Conservation (phyloP, 2,797 vertebrate genomes). For the Lophotriccus pileatus region DNA sequence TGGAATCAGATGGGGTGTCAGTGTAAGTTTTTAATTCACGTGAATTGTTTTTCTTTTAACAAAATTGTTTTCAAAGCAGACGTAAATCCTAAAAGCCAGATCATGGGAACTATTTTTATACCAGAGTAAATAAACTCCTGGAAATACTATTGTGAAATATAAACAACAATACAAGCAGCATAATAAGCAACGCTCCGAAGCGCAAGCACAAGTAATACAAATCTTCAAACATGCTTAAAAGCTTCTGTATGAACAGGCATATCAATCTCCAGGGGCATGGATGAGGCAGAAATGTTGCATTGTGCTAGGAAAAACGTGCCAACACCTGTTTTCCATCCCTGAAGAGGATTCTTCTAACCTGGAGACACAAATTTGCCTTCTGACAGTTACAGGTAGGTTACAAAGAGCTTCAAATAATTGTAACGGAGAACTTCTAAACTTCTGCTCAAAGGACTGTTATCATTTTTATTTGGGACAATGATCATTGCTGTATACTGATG, state of each 20-base stretch:
- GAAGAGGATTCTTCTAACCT: not conserved
- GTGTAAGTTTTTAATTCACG: not conserved
- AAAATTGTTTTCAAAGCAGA: conserved; percentile 27
- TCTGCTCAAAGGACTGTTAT: not conserved
- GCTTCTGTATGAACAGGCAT: not conserved
- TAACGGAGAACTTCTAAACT: not conserved
- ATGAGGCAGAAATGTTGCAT: not conserved
- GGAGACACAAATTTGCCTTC: not conserved
- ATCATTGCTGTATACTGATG: not conserved
- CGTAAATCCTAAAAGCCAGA: conserved; percentile 18
- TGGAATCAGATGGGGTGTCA: conserved; percentile 13
- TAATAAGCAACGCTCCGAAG: not conserved
- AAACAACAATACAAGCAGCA: conserved; percentile 18
- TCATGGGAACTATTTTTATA: conserved; percentile 43
- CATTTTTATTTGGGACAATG: not conserved
- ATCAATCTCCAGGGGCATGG: not conserved
- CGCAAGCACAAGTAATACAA: not conserved
- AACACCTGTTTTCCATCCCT: not conserved
- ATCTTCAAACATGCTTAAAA: not conserved
- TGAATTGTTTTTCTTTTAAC: not conserved
- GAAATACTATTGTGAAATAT: conserved; percentile 33
- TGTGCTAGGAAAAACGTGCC: not conserved
- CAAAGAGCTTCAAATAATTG: not conserved
- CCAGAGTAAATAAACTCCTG: conserved; percentile 31
- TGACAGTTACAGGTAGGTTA: not conserved